Evolutionary conservation across 2,888 invertebrate species (phyloP), one percentile per base, ranked within the genome.

Genomic region (Drosophila cyrtoloma): DNA sequence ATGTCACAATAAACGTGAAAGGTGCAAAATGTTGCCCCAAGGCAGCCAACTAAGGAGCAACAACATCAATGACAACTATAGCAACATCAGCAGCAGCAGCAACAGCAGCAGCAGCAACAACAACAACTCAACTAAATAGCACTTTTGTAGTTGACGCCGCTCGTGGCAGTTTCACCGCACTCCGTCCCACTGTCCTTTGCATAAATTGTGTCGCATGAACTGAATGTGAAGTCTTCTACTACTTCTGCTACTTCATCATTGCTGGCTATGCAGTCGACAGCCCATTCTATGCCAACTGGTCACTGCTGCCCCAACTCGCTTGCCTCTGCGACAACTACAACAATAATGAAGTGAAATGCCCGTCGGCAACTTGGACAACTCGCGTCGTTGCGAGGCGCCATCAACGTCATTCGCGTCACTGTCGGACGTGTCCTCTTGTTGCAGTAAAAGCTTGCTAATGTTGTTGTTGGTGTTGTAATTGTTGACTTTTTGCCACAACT

Each of bases 1-100:
- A 87, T 84, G 88, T 86, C 89, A 89, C 88, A 89, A 89, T 87
- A 84, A 87, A 88, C 79, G 79, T 82, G 79, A 87, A 85, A 88
- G 89, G 89, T 89, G 88, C 89, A 89, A 88, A 88, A 87, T 86
- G 82, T 75, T 71, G 79, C 84, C 77, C 76, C 66, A 65, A 79
- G 84, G 77, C 80, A 69, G 56, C 71, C 63, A 39, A 52, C 51
- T 65, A 32, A 62, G 47, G n/a, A 66, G 51, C 68, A 77, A 59
- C 56, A 56, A 37, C 37, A 26, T 47, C 47, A 26, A 22, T 33
- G 39, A 42, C 63, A 59, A 56, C 67, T 22, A 66, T 26, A 44
- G 52, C 39, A 56, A 44, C 30, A 57, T 7, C 50, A 77, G 76
- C 76, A 82, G 65, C 51, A 51, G n/a, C 37, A 50, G 19, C 30